These are phyloP conservation scores for Umimayanthus kanabou DNA, from an alignment of 92 coral and sea anemone species.

Conservation along the genomic window DNA sequence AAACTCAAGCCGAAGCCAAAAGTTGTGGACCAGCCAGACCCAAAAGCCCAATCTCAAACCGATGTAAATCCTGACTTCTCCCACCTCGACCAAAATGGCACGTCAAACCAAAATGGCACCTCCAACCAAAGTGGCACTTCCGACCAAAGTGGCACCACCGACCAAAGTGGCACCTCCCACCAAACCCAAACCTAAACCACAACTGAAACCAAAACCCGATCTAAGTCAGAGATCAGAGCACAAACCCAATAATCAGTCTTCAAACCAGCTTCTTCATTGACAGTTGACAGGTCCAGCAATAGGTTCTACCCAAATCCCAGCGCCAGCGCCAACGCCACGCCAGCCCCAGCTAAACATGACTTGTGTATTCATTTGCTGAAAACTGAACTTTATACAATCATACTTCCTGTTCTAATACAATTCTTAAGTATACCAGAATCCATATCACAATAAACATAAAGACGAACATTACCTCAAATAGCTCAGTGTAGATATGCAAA, in stretches of 20 bases:
- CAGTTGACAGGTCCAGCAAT: background rate
- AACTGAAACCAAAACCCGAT: background rate
- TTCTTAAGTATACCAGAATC: too few relatives aligned
- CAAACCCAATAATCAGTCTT: background rate
- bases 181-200: too few relatives aligned
- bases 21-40: background rate
- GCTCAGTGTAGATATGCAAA: too few relatives aligned
- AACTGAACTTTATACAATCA: too few relatives aligned
- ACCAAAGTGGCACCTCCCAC: too few relatives aligned
- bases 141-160: constrained; percentile 9
- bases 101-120: background rate
- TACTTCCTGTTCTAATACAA: too few relatives aligned
- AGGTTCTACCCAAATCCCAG: background rate
- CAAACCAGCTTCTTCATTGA: background rate
- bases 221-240: background rate
- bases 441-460: too few relatives aligned
- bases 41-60: background rate
- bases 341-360: too few relatives aligned
- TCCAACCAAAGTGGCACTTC: background rate
- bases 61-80: background rate
- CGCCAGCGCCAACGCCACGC: background rate
- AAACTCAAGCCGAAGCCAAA: background rate
- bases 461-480: too few relatives aligned
- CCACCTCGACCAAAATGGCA: too few relatives aligned
- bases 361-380: too few relatives aligned